These are phyloP conservation scores for Pterobdella sp. DNA, from an alignment of 2,888 invertebrate genomes.

Conservation along the genomic window DNA sequence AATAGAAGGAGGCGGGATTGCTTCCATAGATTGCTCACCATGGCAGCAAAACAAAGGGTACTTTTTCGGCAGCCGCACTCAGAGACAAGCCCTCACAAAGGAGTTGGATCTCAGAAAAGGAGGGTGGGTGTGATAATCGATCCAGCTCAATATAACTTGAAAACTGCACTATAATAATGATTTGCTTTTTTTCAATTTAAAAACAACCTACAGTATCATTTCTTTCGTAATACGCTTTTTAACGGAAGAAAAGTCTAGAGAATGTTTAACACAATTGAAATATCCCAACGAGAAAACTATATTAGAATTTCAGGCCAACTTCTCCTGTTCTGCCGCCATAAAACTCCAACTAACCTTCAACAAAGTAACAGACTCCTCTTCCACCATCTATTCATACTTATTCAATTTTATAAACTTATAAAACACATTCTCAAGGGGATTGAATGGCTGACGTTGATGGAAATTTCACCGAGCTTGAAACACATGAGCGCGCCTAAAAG, in stretches of 20 bases:
- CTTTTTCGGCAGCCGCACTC: neutral
- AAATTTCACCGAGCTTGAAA: neutral
- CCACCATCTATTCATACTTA: neutral
- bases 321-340: neutral
- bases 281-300: too few species aligned
- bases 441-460: neutral
- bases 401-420: too few species aligned
- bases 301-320: too few species aligned
- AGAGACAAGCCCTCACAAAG: neutral
- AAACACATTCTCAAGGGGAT: too few species aligned
- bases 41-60: neutral
- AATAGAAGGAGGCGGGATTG: neutral
- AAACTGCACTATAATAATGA: neutral
- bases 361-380: neutral
- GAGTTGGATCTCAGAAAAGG: neutral
- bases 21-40: neutral
- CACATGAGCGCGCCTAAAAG: neutral
- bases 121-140: neutral
- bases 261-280: too few species aligned
- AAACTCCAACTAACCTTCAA: neutral
- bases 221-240: neutral
- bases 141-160: neutral
- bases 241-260: neutral
- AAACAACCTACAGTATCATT: neutral
- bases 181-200: neutral